Evolutionary conservation across 2,113 vertebrate genomes (phyloP).

Genomic region (Antechinus flavipes): DNA sequence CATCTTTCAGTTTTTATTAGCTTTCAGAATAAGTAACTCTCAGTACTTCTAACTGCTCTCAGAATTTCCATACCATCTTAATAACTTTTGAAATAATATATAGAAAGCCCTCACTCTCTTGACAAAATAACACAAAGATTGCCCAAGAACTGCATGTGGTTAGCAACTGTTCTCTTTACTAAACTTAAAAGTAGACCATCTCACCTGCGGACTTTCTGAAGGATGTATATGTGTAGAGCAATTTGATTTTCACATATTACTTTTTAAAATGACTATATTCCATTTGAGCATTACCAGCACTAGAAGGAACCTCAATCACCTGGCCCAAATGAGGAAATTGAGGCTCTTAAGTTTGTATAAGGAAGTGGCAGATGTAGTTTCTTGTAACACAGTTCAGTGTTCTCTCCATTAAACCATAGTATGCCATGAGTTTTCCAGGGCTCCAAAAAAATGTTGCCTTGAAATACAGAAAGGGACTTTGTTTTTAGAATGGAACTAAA

Average conservation of each 20-base stretch:
- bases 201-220: not conserved
- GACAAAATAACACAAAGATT: not conserved
- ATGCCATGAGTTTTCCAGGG: not conserved
- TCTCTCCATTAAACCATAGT: not conserved
- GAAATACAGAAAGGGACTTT: not conserved
- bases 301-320: not conserved
- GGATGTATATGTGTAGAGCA: not conserved
- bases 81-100: not conserved
- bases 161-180: not conserved
- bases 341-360: not conserved
- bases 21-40: not conserved
- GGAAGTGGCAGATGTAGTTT: not conserved
- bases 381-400: not conserved
- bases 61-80: not conserved
- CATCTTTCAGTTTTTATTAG: too few species aligned
- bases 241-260: not conserved
- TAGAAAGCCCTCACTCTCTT: not conserved
- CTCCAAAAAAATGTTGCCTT: not conserved
- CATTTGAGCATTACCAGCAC: not conserved
- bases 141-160: not conserved
- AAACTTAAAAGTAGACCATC: not conserved
- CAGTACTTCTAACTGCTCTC: not conserved
- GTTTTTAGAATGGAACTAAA: not conserved
- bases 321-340: not conserved
- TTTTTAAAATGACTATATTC: not conserved